These are phyloP conservation scores for Idaea aversata DNA, from an alignment of 2,888 invertebrate species.

Conservation along the genomic window DNA sequence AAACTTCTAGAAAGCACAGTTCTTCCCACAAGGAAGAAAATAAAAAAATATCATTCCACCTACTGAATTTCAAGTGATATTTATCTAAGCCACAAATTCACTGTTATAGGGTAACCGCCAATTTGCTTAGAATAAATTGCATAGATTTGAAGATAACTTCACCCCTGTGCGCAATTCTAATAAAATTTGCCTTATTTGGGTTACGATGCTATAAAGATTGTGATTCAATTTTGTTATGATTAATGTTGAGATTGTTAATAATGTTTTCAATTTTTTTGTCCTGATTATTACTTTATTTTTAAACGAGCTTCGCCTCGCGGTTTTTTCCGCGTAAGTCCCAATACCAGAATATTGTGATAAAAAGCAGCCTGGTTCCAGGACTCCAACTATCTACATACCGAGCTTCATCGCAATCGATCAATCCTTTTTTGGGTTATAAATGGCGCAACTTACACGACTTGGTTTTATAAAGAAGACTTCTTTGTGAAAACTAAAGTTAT, in stretches of 20 bases:
- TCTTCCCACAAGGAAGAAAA: conserved; percentile 28
- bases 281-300: neutral
- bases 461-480: too few relatives aligned
- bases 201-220: conserved; percentile 11
- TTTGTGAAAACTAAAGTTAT: too few relatives aligned
- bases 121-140: conserved; percentile 64
- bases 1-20: conserved; percentile 32
- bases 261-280: neutral
- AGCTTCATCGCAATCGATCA: too few relatives aligned
- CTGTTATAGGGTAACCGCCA: conserved; percentile 62
- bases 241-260: neutral
- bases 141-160: conserved; percentile 54
- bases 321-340: too few relatives aligned
- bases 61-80: conserved; percentile 31
- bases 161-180: conserved; percentile 22
- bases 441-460: too few relatives aligned
- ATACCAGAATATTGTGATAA: too few relatives aligned
- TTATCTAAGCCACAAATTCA: conserved; percentile 53
- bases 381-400: too few relatives aligned
- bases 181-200: conserved; percentile 11
- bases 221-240: conserved; percentile 6
- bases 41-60: conserved; percentile 34
- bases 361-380: too few relatives aligned
- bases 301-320: neutral
- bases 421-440: too few relatives aligned